A percentile compares a stretch with the other conserved stretches of the same genome.
phyloP scores from a whole-genome alignment of 2,797 vertebrate genomes.

The Lutra lutra region DNA sequence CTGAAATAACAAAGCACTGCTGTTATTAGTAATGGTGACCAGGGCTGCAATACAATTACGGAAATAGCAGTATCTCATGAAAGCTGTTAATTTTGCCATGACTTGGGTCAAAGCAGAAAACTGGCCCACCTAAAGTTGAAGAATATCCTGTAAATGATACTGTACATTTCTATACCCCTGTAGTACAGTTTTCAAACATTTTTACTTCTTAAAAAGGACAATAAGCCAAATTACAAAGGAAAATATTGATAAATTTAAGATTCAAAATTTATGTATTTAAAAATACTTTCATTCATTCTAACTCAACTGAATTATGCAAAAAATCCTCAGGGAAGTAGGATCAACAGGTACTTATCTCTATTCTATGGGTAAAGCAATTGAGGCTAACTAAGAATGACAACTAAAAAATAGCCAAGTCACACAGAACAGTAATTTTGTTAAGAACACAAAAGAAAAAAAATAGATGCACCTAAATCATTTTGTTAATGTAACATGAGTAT shows the following conservation, averaged over 20 bases:
- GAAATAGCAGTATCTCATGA: constrained; percentile 21
- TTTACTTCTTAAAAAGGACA: constrained; percentile 43
- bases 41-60: constrained; percentile 13
- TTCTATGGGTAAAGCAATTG: neutral
- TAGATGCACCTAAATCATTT: constrained; percentile 6
- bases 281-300: neutral
- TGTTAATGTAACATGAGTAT: constrained; percentile 34
- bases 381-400: neutral
- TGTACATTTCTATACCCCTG: neutral
- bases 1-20: constrained; percentile 13
- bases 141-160: neutral
- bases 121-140: neutral
- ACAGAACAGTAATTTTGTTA: constrained; percentile 15
- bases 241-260: constrained; percentile 31
- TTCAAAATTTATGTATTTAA: neutral
- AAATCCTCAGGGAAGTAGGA: neutral
- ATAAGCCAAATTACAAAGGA: constrained; percentile 41
- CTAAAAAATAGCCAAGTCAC: neutral
- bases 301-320: neutral
- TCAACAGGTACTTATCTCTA: neutral
- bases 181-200: neutral
- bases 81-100: neutral
- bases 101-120: constrained; percentile 44
- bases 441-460: constrained; percentile 21
- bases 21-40: neutral